Conservation (phyloP, 2,888 invertebrate genomes). For the Clanis bilineata region DNA sequence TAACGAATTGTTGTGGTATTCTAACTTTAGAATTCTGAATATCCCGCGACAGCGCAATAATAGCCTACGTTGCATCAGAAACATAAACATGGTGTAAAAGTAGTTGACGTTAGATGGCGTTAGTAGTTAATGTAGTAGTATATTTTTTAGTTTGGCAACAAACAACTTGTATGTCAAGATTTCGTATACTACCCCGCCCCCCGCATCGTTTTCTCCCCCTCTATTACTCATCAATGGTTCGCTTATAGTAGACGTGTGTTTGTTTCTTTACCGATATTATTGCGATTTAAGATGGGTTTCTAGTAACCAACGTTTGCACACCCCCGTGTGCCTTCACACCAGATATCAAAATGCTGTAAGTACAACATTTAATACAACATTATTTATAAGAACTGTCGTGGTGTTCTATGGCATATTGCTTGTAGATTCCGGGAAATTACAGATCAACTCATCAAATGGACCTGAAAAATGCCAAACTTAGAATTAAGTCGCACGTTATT, state of each 20-base stretch:
- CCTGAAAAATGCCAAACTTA: not conserved
- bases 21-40: no score
- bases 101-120: no score
- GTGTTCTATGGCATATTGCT: not conserved
- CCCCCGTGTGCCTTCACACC: conserved; percentile 87
- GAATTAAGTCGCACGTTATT: not conserved
- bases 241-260: conserved; percentile 67
- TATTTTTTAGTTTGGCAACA: no score
- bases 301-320: conserved; percentile 87
- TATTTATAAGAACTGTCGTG: not conserved
- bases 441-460: not conserved
- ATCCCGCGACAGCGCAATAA: no score
- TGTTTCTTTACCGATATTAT: conserved; percentile 74
- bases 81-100: no score
- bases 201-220: conserved; percentile 22
- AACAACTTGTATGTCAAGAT: no score
- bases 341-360: conserved; percentile 86
- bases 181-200: not conserved
- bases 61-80: no score
- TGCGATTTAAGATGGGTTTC: conserved; percentile 87
- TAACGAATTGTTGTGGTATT: no score
- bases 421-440: not conserved
- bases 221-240: conserved; percentile 76
- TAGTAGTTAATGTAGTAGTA: no score
- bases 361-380: conserved; percentile 44